Conservation (phyloP, 2,888 invertebrate genomes). For the Pediacus dermestoides region DNA sequence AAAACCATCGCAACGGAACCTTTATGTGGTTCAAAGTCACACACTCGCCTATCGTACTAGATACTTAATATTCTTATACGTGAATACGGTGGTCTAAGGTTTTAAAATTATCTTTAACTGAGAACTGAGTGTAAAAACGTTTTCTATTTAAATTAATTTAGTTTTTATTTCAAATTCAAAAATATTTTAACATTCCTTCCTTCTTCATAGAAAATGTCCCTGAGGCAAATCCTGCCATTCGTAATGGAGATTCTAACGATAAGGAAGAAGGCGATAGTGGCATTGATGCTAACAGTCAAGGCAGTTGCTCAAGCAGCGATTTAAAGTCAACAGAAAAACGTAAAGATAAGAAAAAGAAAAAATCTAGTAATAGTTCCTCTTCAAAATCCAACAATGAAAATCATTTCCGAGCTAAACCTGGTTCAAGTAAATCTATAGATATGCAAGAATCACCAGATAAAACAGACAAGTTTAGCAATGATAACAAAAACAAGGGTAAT, state of each 20-base stretch:
- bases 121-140: too few species aligned
- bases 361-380: slow-evolving; percentile 16
- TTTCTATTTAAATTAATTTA: too few species aligned
- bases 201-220: slow-evolving; percentile 32
- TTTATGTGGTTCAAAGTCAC: too few species aligned
- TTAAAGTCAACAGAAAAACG: slow-evolving; percentile 64
- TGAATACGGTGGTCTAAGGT: too few species aligned
- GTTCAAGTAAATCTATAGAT: slow-evolving; percentile 31
- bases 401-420: slow-evolving; percentile 21
- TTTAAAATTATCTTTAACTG: too few species aligned
- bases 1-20: too few species aligned
- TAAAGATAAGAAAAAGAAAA: slow-evolving; percentile 62
- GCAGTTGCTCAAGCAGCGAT: slow-evolving; percentile 83
- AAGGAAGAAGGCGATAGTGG: slow-evolving; percentile 88
- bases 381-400: slow-evolving; percentile 19
- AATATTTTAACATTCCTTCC: too few species aligned
- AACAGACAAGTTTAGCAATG: slow-evolving; percentile 14
- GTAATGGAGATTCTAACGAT: slow-evolving; percentile 49
- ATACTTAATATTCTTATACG: too few species aligned
- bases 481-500: slow-evolving; percentile 24
- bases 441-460: slow-evolving; percentile 12
- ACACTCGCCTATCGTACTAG: too few species aligned
- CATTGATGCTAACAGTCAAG: slow-evolving; percentile 85
- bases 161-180: too few species aligned
- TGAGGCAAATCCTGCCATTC: slow-evolving; percentile 42